phyloP scores from a whole-genome alignment of 2,888 invertebrate species.

The Laspeyria flexula region DNA sequence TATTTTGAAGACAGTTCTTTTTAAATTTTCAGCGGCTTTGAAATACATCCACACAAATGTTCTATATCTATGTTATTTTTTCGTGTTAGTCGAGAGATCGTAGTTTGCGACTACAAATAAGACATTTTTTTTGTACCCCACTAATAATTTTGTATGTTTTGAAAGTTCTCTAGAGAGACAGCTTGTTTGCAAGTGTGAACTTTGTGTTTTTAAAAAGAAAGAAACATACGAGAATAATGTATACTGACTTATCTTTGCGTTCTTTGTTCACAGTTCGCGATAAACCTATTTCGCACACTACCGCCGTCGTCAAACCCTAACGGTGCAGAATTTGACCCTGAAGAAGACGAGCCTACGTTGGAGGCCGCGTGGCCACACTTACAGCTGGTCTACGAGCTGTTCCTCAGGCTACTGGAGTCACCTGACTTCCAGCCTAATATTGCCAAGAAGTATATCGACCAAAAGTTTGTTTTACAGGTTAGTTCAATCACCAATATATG shows the following conservation, averaged over 20 bases:
- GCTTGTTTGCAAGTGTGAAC: too few species aligned
- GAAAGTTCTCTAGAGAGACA: too few species aligned
- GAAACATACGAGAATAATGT: too few species aligned
- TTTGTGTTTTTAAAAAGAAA: too few species aligned
- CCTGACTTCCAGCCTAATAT: slow-evolving; percentile 96
- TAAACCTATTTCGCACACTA: slow-evolving; percentile 94
- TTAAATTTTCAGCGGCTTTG: too few species aligned
- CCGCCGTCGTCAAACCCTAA: slow-evolving; percentile 95
- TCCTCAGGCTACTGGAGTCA: slow-evolving; percentile 94
- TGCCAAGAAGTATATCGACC: slow-evolving; percentile 97
- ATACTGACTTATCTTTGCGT: not conserved
- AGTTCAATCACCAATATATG: slow-evolving; percentile 29
- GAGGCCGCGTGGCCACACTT: slow-evolving; percentile 98
- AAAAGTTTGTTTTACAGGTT: slow-evolving; percentile 97
- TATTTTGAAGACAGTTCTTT: too few species aligned
- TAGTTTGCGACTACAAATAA: too few species aligned
- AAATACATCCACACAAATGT: too few species aligned
- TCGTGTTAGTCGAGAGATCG: too few species aligned
- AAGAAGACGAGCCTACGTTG: slow-evolving; percentile 97
- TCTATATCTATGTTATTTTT: too few species aligned
- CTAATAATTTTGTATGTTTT: too few species aligned
- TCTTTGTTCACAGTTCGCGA: slow-evolving; percentile 88
- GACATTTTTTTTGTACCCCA: too few species aligned
- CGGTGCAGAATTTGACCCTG: slow-evolving; percentile 96
- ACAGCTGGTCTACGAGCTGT: slow-evolving; percentile 92